Percentiles rank a stretch among this genome's conserved stretches.
These are phyloP conservation scores for Zalophus californianus DNA, from an alignment of 2,797 vertebrate species.

Conservation along the genomic window DNA sequence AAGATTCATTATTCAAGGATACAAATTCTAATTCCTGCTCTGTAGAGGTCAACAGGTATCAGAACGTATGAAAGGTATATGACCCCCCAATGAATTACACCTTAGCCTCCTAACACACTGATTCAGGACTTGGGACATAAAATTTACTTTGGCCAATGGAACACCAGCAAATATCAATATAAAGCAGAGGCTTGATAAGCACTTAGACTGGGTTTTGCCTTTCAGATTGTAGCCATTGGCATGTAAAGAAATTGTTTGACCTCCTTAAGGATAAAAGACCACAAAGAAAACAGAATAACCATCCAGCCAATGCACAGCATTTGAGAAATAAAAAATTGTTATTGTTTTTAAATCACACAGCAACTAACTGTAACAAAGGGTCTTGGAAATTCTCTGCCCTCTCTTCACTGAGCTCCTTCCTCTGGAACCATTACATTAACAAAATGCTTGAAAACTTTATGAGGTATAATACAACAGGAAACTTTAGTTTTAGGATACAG, in stretches of 20 bases:
- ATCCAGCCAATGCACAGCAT: background rate
- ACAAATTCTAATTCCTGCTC: constrained; percentile 53
- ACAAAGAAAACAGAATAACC: constrained; percentile 1
- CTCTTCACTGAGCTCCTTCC: background rate
- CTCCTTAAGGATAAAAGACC: constrained; percentile 22
- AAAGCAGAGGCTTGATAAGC: constrained; percentile 37
- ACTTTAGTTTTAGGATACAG: constrained; percentile 49
- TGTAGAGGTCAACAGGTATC: background rate
- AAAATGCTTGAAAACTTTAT: constrained; percentile 38
- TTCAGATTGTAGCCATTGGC: background rate
- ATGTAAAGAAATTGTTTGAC: constrained; percentile 22
- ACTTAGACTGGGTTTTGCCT: background rate
- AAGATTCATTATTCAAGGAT: constrained; percentile 29
- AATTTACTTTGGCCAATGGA: constrained; percentile 29
- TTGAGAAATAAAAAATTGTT: constrained; percentile 10
- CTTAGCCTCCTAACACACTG: background rate
- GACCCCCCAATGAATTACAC: background rate
- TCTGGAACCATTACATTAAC: constrained; percentile 54
- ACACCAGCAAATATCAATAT: background rate
- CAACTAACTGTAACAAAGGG: background rate
- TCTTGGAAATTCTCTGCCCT: constrained; percentile 18
- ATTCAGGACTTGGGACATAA: background rate
- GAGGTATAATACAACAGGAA: constrained; percentile 24
- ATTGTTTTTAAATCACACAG: constrained; percentile 1
- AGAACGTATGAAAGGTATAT: background rate